Conservation (phyloP, 2,888 invertebrate species). For the Standfussiana lucernea region DNA sequence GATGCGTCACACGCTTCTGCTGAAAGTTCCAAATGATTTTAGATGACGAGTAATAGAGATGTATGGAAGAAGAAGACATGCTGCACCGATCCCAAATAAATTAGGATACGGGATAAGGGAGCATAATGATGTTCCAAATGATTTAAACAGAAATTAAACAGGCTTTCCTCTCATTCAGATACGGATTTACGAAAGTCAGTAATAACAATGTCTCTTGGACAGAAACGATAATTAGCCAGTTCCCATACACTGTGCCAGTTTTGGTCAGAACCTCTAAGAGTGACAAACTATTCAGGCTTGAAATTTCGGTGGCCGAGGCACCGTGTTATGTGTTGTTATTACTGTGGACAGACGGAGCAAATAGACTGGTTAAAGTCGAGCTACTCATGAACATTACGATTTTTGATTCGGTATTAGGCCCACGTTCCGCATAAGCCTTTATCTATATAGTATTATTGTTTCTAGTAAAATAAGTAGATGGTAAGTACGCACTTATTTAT, state of each 20-base stretch:
- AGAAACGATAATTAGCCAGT: conserved; percentile 8
- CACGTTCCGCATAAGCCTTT: neutral
- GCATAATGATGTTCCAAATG: neutral
- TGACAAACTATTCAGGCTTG: conserved; percentile 6
- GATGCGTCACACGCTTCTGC: too few species aligned
- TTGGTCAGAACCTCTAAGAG: neutral
- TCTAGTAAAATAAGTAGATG: neutral
- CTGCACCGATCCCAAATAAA: too few species aligned
- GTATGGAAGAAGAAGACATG: too few species aligned
- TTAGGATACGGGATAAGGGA: too few species aligned
- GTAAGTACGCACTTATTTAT: neutral
- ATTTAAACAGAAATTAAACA: neutral
- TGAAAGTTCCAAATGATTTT: too few species aligned
- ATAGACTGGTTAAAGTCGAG: neutral
- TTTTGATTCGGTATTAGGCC: neutral
- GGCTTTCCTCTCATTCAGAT: neutral
- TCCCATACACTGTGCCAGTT: neutral
- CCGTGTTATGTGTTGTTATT: neutral
- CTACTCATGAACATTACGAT: neutral
- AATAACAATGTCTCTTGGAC: conserved; percentile 14
- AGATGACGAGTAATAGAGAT: too few species aligned
- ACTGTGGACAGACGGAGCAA: neutral
- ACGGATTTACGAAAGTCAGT: neutral
- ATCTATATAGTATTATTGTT: neutral
- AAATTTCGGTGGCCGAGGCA: conserved; percentile 9